Evolutionary conservation across 2,888 invertebrate species (phyloP).

Genomic region (Caenorhabditis sp.): DNA sequence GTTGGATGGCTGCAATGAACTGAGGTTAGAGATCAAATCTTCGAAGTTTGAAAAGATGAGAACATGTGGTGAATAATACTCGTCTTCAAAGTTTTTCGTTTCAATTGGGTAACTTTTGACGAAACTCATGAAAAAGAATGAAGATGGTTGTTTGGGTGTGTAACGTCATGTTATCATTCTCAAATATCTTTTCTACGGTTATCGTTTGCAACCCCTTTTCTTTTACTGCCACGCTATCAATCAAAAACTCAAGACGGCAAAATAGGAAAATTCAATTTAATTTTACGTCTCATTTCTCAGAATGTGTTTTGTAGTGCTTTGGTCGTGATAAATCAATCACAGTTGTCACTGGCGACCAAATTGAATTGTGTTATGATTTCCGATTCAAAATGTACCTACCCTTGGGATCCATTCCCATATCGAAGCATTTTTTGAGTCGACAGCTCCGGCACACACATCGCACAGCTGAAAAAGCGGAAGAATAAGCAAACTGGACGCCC

Average conservation of each 20-base stretch:
- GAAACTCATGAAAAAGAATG: slow-evolving; percentile 19
- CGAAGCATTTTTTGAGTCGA: slow-evolving; percentile 73
- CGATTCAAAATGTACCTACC: slow-evolving; percentile 42
- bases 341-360: slow-evolving; percentile 14
- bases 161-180: slow-evolving; percentile 2
- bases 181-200: slow-evolving; percentile 12
- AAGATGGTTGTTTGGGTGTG: slow-evolving; percentile 2
- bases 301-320: slow-evolving; percentile 2
- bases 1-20: slow-evolving; percentile 68
- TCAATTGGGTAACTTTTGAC: slow-evolving; percentile 15
- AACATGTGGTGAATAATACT: slow-evolving; percentile 7
- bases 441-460: slow-evolving; percentile 73
- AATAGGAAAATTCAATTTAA: slow-evolving; percentile 9
- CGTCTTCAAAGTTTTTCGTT: neutral
- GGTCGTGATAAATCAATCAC: slow-evolving; percentile 35
- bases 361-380: slow-evolving; percentile 8
- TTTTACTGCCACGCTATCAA: neutral
- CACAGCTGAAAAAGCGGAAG: slow-evolving; percentile 56
- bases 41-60: neutral
- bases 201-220: neutral
- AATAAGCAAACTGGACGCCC: neutral
- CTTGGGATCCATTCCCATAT: slow-evolving; percentile 73
- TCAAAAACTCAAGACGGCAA: slow-evolving; percentile 5
- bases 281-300: neutral
- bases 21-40: neutral